Evolutionary conservation across 2,797 vertebrate species (phyloP), one percentile per base, ranked within the genome.

Genomic region (Echeneis naucrates): DNA sequence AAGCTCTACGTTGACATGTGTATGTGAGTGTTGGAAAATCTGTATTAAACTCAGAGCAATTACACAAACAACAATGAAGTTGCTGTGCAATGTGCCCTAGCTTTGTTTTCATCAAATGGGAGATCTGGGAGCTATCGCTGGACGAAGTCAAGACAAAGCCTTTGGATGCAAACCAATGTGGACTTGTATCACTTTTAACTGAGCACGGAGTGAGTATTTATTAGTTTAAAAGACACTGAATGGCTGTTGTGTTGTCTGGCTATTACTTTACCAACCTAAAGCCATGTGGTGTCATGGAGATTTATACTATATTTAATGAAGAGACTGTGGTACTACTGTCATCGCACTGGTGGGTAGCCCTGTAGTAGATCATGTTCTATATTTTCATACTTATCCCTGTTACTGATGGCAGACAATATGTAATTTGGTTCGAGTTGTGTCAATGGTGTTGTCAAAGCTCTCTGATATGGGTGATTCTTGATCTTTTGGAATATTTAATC

Each of bases 301-400:
- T 32, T 57, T 38, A 5, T 64, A 73, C 57, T 73, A 68, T 32
- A 79, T 66, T 44, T 27, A 67, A 60, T 64, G 40, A 75, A 52
- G 50, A 77, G 54, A 68, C 45, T 71, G 52, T 70, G 62, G 72
- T 52, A 51, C 14, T 19, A 75, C 37, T 71, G 59, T 81, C 67
- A 47, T 78, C 82, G 50, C 78, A 77, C 81, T 85, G 77, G 59
- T 75, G 27, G 60, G 56, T 57, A 66, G 62, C 53, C 48, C 24
- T 55, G 24, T 77, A 26, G 32, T 66, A 70, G 53, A 60, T 67
- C 40, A 51, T 71, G 56, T 73, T 55, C 59, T 67, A 60, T 35
- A 73, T 21, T 17, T 32, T 26, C 3, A 11, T 59, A 62, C 53
- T 6, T 78, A 47, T 47, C 55, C 42, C 38, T 60, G 11, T 72